Conservation (phyloP, 2,113 vertebrate species). For the Lophura nycthemera region DNA sequence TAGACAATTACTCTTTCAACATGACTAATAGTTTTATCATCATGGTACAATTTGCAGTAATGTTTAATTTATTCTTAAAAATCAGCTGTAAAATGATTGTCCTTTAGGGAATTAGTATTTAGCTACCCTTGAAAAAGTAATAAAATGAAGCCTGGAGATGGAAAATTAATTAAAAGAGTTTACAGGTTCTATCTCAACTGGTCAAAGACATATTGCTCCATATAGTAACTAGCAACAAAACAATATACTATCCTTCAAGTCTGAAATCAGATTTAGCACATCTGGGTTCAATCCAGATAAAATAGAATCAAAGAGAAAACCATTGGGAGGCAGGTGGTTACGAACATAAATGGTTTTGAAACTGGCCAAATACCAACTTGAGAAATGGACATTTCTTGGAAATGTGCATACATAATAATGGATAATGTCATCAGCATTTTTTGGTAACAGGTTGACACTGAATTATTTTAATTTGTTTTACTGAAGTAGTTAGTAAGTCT, state of each 20-base stretch:
- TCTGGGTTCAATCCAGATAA: not conserved
- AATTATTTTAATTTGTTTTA: not conserved
- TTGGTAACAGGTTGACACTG: not conserved
- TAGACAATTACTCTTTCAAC: constrained; percentile 46
- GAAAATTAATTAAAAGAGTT: constrained; percentile 39
- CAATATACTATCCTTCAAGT: not conserved
- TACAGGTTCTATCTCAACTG: constrained; percentile 19
- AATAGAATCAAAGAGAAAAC: not conserved
- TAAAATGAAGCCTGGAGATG: constrained; percentile 17
- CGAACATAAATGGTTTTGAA: not conserved
- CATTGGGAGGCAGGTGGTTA: not conserved
- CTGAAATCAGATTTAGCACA: not conserved
- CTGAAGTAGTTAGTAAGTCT: not conserved
- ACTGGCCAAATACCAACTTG: not conserved
- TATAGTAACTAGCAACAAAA: not conserved
- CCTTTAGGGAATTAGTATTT: constrained; percentile 32
- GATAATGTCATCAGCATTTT: not conserved
- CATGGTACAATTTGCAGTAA: not conserved
- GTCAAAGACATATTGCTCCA: not conserved
- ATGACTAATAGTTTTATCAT: constrained; percentile 51
- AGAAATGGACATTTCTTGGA: not conserved
- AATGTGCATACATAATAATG: not conserved
- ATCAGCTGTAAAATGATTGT: not conserved
- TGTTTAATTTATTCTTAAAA: constrained; percentile 36
- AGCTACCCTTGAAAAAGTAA: constrained; percentile 41